Evolutionary conservation across 2,113 vertebrate species (phyloP).

Genomic region (Oceanodroma tethys): DNA sequence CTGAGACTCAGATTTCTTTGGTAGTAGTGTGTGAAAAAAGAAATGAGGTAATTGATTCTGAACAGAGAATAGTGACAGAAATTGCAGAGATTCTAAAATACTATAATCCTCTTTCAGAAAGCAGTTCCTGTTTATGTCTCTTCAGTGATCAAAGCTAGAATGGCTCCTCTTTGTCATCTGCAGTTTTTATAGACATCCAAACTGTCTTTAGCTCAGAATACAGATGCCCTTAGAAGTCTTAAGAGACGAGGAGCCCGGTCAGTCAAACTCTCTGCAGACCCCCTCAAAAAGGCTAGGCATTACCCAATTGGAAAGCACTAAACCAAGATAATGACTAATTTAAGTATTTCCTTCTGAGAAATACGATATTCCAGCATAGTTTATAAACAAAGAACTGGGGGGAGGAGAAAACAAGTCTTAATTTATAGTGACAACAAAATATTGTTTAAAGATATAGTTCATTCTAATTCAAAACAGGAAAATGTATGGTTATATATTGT

Average conservation of each 20-base stretch:
- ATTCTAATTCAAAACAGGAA: not conserved
- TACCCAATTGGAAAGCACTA: not conserved
- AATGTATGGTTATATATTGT: not conserved
- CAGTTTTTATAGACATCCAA: not conserved
- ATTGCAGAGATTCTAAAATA: slow-evolving; percentile 6
- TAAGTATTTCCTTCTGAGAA: not conserved
- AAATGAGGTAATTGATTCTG: slow-evolving; percentile 16
- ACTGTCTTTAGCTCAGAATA: not conserved
- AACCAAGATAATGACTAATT: not conserved
- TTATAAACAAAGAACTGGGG: not conserved
- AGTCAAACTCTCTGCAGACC: not conserved
- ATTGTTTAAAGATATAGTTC: not conserved
- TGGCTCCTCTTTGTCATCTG: not conserved
- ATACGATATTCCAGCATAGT: not conserved
- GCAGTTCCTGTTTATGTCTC: slow-evolving; percentile 21
- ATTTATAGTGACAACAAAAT: not conserved
- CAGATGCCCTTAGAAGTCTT: not conserved
- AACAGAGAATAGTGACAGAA: slow-evolving; percentile 10
- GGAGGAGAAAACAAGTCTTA: not conserved
- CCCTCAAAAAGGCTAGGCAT: not conserved
- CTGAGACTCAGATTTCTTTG: not conserved
- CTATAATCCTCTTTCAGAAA: slow-evolving; percentile 16
- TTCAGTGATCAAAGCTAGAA: slow-evolving; percentile 34
- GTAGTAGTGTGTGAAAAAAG: not conserved
- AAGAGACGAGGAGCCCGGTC: not conserved